phyloP scores from a whole-genome alignment of 1,140 invertebrate species.

The Holcopasites calliopsidis region DNA sequence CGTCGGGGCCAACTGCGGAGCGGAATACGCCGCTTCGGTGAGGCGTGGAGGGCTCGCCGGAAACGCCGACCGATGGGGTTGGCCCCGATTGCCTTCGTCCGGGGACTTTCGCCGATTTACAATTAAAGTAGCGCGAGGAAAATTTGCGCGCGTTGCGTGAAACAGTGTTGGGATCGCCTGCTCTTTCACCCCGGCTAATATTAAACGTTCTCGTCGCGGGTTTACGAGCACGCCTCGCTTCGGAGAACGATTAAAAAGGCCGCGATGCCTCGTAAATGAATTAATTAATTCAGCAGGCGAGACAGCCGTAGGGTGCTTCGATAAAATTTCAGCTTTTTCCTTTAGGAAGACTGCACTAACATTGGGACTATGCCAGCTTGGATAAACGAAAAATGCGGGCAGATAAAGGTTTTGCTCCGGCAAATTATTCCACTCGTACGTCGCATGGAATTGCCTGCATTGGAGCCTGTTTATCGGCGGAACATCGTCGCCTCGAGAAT shows the following conservation, averaged over 20 bases:
- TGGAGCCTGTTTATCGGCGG: too few species aligned
- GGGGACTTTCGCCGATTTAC: not conserved
- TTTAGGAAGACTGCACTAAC: too few species aligned
- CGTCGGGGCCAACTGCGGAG: not conserved
- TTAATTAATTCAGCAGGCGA: not conserved
- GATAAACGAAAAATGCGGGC: too few species aligned
- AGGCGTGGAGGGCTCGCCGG: not conserved
- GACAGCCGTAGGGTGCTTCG: not conserved
- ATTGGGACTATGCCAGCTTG: too few species aligned
- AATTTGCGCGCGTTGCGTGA: too few species aligned
- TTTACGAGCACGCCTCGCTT: not conserved
- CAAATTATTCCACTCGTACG: not conserved
- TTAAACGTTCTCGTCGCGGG: constrained; percentile 5
- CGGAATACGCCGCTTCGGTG: constrained; percentile 5
- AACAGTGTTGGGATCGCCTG: too few species aligned
- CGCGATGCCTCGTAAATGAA: not conserved
- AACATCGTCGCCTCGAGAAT: not conserved
- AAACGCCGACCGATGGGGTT: not conserved
- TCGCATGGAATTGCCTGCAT: not conserved
- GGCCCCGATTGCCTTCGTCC: not conserved
- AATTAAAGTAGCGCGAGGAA: not conserved
- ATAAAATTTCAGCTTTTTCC: too few species aligned
- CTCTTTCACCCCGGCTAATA: not conserved
- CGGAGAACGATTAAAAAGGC: constrained; percentile 11
- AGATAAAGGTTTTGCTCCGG: not conserved